Conservation (phyloP, 2,888 invertebrate species). For the Dolomedes plantarius region DNA sequence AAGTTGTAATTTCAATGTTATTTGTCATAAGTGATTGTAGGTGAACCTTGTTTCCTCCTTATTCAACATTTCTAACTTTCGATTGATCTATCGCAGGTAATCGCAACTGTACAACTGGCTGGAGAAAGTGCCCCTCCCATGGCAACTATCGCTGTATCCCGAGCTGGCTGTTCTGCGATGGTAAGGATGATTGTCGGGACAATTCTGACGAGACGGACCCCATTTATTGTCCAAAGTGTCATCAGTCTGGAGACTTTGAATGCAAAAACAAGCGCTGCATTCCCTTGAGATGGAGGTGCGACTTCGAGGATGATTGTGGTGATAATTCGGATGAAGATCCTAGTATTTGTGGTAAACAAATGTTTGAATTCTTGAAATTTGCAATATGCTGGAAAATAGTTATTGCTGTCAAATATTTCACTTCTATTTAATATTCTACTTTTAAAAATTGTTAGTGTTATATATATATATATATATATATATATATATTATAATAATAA, state of each 20-base stretch:
- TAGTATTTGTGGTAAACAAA: slow-evolving; percentile 81
- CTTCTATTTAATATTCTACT: no score
- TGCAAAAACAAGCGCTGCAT: slow-evolving; percentile 94
- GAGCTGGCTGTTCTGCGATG: slow-evolving; percentile 98
- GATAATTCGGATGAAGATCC: slow-evolving; percentile 94
- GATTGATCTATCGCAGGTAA: slow-evolving; percentile 81
- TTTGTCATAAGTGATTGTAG: no score
- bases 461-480: no score
- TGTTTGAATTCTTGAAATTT: no score
- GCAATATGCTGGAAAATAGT: not conserved
- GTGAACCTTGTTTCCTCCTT: no score
- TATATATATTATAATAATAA: no score
- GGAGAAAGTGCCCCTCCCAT: slow-evolving; percentile 95
- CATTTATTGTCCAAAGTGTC: slow-evolving; percentile 93
- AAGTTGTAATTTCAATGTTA: no score
- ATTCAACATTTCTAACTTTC: no score
- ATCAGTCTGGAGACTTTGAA: slow-evolving; percentile 90
- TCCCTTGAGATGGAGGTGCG: slow-evolving; percentile 92
- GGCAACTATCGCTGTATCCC: slow-evolving; percentile 97
- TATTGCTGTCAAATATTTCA: no score
- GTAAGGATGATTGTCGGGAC: slow-evolving; percentile 94
- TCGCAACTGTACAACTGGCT: slow-evolving; percentile 93
- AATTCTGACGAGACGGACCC: slow-evolving; percentile 91
- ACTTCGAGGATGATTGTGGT: slow-evolving; percentile 96
- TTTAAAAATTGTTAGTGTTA: no score